A percentile compares a stretch with the other conserved stretches of the same genome.
These are phyloP conservation scores for Distichodus sexfasciatus DNA, from an alignment of 2,797 vertebrate species.

Conservation along the genomic window DNA sequence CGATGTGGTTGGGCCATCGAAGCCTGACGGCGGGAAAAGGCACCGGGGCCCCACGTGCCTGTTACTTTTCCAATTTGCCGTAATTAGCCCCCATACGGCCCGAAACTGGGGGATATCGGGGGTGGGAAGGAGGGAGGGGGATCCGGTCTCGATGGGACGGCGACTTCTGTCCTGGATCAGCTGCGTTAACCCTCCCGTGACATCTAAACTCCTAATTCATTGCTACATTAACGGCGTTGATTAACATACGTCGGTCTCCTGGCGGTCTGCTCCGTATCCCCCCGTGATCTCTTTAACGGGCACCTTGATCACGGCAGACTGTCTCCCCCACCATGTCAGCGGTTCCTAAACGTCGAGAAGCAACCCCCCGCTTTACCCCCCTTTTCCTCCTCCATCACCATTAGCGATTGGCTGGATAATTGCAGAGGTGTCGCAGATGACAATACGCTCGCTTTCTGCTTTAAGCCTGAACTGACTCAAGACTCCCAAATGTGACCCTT, in stretches of 20 bases:
- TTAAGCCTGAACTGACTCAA: constrained; percentile 25
- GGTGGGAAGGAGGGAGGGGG: constrained; percentile 38
- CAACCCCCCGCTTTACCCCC: constrained; percentile 18
- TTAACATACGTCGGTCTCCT: constrained; percentile 68
- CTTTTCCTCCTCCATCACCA: constrained; percentile 16
- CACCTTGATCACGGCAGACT: constrained; percentile 51
- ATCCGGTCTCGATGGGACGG: constrained; percentile 51
- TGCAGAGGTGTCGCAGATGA: constrained; percentile 51
- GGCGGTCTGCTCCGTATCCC: constrained; percentile 55
- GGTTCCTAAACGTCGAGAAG: constrained; percentile 38
- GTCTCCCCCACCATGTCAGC: constrained; percentile 33
- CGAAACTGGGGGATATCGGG: constrained; percentile 67
- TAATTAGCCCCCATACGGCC: constrained; percentile 78
- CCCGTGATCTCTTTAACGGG: constrained; percentile 62
- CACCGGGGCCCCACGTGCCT: constrained; percentile 52
- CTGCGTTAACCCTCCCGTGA: constrained; percentile 80
- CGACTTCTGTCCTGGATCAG: constrained; percentile 69
- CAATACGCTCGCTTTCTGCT: constrained; percentile 26
- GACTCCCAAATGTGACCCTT: constrained; percentile 37
- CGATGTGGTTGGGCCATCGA: constrained; percentile 47
- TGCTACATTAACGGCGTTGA: constrained; percentile 81
- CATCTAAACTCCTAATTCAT: constrained; percentile 84
- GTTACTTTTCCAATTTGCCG: constrained; percentile 77
- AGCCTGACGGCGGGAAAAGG: constrained; percentile 48
- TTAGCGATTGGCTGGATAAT: constrained; percentile 44